Percentiles rank a stretch among this genome's conserved stretches.
phyloP scores from a whole-genome alignment of 2,797 vertebrate species.

The Mergus octosetaceus region DNA sequence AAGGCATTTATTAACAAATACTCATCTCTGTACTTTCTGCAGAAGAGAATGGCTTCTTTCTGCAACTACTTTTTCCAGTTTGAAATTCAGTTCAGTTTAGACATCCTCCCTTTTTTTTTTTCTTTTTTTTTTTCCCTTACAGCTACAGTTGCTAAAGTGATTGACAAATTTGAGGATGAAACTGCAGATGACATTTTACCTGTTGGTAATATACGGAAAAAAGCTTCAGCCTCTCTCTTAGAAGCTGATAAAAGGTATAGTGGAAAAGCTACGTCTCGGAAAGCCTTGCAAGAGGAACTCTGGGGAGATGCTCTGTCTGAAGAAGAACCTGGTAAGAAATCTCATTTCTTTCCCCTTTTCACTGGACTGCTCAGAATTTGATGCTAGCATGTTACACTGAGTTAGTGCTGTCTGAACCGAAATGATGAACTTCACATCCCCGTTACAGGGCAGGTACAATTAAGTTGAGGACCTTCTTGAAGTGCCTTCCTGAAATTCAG shows the following conservation, averaged over 20 bases:
- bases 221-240: slow-evolving; percentile 72
- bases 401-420: not conserved
- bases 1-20: not conserved
- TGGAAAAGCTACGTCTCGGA: slow-evolving; percentile 87
- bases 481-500: not conserved
- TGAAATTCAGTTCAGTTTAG: not conserved
- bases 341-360: not conserved
- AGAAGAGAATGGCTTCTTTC: not conserved
- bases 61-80: not conserved
- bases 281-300: slow-evolving; percentile 79
- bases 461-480: not conserved
- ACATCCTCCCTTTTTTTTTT: not conserved
- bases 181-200: slow-evolving; percentile 69
- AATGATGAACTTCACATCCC: not conserved
- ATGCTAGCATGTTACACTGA: not conserved
- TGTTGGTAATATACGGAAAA: slow-evolving; percentile 82
- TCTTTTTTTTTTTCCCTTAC: not conserved
- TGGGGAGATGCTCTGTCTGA: slow-evolving; percentile 72
- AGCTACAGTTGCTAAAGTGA: slow-evolving; percentile 89
- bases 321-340: slow-evolving; percentile 76
- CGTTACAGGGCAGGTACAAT: not conserved
- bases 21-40: not conserved
- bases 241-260: slow-evolving; percentile 88
- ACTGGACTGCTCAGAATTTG: not conserved
- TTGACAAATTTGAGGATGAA: slow-evolving; percentile 85